Percentiles rank a stretch among this genome's conserved stretches.
These are phyloP conservation scores for Camptogramma bilineatum DNA, from an alignment of 2,888 invertebrate species.

Conservation along the genomic window DNA sequence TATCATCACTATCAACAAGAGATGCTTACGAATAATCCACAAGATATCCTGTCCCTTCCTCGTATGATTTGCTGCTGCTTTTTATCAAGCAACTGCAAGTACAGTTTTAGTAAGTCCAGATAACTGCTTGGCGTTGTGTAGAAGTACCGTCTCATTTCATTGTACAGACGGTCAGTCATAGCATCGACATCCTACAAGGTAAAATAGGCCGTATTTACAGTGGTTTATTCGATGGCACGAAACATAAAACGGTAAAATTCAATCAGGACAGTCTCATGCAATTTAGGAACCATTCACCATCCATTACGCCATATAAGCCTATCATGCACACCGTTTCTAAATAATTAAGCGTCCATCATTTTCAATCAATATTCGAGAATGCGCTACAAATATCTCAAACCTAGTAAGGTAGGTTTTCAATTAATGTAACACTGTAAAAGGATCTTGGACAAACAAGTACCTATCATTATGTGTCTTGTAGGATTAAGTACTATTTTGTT, in stretches of 20 bases:
- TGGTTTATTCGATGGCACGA: no score
- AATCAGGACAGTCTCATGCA: no score
- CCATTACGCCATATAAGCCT: neutral
- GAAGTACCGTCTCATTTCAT: constrained; percentile 93
- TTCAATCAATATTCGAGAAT: neutral
- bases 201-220: neutral
- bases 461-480: no score
- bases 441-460: no score
- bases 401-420: no score
- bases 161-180: constrained; percentile 91
- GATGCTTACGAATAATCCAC: constrained; percentile 87
- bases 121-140: constrained; percentile 97
- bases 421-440: no score
- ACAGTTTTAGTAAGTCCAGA: constrained; percentile 93
- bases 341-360: neutral
- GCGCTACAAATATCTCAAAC: no score
- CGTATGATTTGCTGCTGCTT: constrained; percentile 89
- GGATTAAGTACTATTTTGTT: no score
- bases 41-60: constrained; percentile 89
- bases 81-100: constrained; percentile 88
- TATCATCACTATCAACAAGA: no score
- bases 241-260: neutral
- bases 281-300: no score
- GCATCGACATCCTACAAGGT: constrained; percentile 88
- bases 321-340: no score